These are phyloP conservation scores for Hemichromis elongatus DNA, from an alignment of 2,113 vertebrate genomes.

Conservation along the genomic window DNA sequence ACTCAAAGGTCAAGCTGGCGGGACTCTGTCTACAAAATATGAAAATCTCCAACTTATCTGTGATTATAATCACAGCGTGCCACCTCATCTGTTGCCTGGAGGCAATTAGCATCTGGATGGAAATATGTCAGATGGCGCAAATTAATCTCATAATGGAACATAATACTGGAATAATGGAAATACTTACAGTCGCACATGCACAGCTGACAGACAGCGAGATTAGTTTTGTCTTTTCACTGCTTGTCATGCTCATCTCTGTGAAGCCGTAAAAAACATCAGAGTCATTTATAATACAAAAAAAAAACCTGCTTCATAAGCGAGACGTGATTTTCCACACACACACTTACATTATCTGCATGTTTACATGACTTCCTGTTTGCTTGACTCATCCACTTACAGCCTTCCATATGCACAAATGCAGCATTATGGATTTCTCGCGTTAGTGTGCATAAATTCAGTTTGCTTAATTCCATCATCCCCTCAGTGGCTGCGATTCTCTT, in stretches of 20 bases:
- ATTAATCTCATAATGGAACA: slow-evolving; percentile 11
- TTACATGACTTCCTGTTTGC: background rate
- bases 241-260: background rate
- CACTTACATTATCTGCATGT: background rate
- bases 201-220: background rate
- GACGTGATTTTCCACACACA: background rate
- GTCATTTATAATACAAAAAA: background rate
- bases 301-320: background rate
- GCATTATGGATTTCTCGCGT: background rate
- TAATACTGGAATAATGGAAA: background rate
- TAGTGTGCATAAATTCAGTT: background rate
- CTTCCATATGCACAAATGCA: background rate
- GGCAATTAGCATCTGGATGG: slow-evolving; percentile 45
- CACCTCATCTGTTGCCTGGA: slow-evolving; percentile 18
- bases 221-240: background rate
- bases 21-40: slow-evolving; percentile 67
- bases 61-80: slow-evolving; percentile 52
- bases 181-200: background rate
- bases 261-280: background rate
- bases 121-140: slow-evolving; percentile 10
- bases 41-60: slow-evolving; percentile 64
- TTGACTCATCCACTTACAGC: background rate
- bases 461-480: slow-evolving; percentile 15
- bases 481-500: background rate
- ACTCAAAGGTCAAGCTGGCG: slow-evolving; percentile 59